Evolutionary conservation across 2,888 invertebrate genomes (phyloP).

Genomic region (Dione juno): DNA sequence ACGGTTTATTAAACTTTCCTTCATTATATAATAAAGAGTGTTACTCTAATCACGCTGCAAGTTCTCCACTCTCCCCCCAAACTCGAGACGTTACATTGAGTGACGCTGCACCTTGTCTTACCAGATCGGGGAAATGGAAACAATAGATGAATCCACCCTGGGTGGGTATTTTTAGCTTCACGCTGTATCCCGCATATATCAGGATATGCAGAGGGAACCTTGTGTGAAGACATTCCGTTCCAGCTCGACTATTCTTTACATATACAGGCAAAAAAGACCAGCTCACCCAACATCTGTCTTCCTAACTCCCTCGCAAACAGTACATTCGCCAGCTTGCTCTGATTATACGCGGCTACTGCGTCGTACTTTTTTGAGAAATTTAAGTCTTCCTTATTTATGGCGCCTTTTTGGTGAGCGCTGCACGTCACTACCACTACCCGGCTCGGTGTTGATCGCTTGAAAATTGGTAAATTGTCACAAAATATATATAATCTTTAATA

Average conservation of each 20-base stretch:
- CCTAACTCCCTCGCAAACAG: constrained; percentile 89
- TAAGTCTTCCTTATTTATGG: constrained; percentile 87
- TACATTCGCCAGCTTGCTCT: constrained; percentile 92
- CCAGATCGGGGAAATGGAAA: no score
- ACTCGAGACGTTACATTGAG: no score
- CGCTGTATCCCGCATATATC: background rate
- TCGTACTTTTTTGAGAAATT: constrained; percentile 86
- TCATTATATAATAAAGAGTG: no score
- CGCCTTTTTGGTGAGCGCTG: constrained; percentile 86
- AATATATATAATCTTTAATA: no score
- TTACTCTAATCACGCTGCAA: no score
- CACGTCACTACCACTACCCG: constrained; percentile 90
- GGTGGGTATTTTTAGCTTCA: background rate
- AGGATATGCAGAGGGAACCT: background rate
- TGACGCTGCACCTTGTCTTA: no score
- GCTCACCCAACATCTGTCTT: constrained; percentile 83
- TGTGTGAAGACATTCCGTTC: background rate
- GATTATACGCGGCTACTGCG: constrained; percentile 86
- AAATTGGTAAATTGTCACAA: constrained; percentile 23
- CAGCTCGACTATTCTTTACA: no score
- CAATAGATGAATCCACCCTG: no score
- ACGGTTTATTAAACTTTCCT: no score
- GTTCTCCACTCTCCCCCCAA: no score
- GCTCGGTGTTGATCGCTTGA: constrained; percentile 85
- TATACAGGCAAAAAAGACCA: background rate